These are phyloP conservation scores for Anguilla megastoma DNA, from an alignment of 2,797 vertebrate genomes.

Conservation along the genomic window DNA sequence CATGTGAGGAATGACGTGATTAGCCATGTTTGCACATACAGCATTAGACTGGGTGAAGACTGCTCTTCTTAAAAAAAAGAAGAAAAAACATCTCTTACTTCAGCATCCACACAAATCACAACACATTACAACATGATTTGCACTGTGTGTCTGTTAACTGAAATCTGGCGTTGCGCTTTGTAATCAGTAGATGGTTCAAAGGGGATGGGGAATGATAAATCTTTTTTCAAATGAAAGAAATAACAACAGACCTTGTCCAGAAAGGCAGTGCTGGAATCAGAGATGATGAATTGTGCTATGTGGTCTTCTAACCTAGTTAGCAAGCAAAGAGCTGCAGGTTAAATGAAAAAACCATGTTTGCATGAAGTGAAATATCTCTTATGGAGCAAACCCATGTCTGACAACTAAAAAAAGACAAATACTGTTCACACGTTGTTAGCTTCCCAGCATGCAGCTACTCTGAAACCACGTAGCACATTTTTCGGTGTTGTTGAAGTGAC, in stretches of 20 bases:
- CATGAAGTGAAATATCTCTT: background rate
- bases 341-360: background rate
- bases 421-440: background rate
- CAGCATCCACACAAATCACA: slow-evolving; percentile 43
- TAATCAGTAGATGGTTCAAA: background rate
- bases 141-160: background rate
- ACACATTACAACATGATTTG: background rate
- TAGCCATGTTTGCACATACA: slow-evolving; percentile 67
- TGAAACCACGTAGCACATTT: background rate
- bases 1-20: background rate
- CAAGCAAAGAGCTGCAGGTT: background rate
- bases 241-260: background rate
- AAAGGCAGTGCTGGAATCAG: background rate
- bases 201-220: background rate
- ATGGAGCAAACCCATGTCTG: slow-evolving; percentile 27
- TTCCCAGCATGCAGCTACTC: background rate
- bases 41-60: slow-evolving; percentile 56
- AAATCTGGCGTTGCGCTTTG: background rate
- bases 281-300: background rate
- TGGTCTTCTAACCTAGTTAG: background rate
- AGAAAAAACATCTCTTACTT: slow-evolving; percentile 32
- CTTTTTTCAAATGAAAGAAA: background rate
- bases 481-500: background rate
- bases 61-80: slow-evolving; percentile 60
- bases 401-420: background rate